Conservation (phyloP, 2,888 invertebrate species). For the Ichneumoninae sp. region DNA sequence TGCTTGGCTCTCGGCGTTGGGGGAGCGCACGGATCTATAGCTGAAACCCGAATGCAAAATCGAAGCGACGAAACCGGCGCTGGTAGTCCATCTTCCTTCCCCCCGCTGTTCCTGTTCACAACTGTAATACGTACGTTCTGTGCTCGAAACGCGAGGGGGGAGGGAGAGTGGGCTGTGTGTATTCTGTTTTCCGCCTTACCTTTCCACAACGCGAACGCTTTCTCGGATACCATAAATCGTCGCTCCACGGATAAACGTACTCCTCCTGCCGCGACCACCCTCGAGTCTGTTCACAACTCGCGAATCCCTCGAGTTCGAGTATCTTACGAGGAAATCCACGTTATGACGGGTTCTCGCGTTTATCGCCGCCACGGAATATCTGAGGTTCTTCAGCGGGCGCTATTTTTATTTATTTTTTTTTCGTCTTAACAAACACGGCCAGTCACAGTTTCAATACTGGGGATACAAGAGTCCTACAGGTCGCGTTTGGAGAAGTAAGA, state of each 20-base stretch:
- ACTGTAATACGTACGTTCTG: conserved; percentile 50
- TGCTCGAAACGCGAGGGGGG: not conserved
- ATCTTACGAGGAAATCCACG: conserved; percentile 52
- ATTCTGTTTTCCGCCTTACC: conserved; percentile 60
- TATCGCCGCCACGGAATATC: conserved; percentile 41
- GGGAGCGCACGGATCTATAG: conserved; percentile 40
- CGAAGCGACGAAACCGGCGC: conserved; percentile 38
- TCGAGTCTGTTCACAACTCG: conserved; percentile 5
- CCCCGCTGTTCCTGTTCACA: conserved; percentile 36
- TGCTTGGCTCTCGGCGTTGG: conserved; percentile 37
- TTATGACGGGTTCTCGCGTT: conserved; percentile 24
- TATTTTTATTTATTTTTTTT: conserved; percentile 14
- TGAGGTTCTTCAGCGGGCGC: not conserved
- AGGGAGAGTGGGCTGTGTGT: conserved; percentile 13
- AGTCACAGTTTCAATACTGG: not conserved
- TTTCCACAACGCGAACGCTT: conserved; percentile 49
- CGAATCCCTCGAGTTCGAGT: conserved; percentile 39
- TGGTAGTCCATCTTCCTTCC: conserved; percentile 36
- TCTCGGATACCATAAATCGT: conserved; percentile 58
- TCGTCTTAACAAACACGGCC: not conserved
- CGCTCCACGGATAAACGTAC: conserved; percentile 58
- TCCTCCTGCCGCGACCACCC: conserved; percentile 33
- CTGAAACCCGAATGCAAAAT: conserved; percentile 56
- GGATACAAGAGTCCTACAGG: not conserved
- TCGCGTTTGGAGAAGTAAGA: not conserved